Evolutionary conservation across 2,797 vertebrate species (phyloP).

Genomic region (Parauchenoglanis ngamensis): DNA sequence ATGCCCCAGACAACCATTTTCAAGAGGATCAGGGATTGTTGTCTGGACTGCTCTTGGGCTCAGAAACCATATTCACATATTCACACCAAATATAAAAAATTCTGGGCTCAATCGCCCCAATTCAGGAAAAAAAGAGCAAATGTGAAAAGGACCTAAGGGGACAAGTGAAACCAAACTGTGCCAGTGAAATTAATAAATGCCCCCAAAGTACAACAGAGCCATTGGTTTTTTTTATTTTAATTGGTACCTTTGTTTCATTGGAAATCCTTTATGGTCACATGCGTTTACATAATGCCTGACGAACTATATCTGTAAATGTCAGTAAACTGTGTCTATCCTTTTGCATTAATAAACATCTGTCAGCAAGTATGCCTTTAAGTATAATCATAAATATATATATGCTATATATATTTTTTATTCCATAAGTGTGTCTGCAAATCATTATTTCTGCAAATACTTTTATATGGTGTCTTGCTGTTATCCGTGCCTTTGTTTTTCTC

Average conservation of each 20-base stretch:
- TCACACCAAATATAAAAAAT: too few species aligned
- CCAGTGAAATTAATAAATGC: not conserved
- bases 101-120: not conserved
- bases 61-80: not conserved
- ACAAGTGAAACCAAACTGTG: not conserved
- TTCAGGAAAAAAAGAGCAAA: too few species aligned
- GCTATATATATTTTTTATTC: not conserved
- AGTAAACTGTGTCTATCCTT: not conserved
- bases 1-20: not conserved
- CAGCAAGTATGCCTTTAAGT: not conserved
- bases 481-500: conserved; percentile 28
- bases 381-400: conserved; percentile 2
- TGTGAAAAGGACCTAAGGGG: not conserved
- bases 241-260: not conserved
- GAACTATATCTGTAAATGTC: not conserved
- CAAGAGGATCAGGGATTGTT: not conserved
- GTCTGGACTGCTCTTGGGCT: not conserved
- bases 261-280: not conserved
- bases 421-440: not conserved
- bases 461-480: conserved; percentile 29
- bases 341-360: not conserved
- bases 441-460: conserved; percentile 21
- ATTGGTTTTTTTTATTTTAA: not conserved
- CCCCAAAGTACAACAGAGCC: not conserved
- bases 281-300: not conserved